Base-by-base conservation (phyloP, 1,140 invertebrate genomes). In the Microplitis demolitor region DNA sequence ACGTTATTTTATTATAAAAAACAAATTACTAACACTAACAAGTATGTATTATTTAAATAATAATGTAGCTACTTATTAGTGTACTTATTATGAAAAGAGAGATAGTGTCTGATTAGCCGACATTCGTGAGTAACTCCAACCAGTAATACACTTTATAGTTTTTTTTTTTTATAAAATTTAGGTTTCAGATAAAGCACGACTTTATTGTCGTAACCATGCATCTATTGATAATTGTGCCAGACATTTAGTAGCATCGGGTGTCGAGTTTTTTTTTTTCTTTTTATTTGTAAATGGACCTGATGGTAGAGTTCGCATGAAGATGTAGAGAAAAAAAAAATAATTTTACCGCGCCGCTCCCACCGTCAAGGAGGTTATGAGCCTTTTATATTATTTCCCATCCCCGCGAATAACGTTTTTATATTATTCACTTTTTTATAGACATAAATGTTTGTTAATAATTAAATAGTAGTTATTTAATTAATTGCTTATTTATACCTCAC, bases 131-230 rank as follows among this genome's bases (percentile, higher is more conserved):
- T 24, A 24, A 24, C 24, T 24, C 24, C 24, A 24, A 24, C 24
- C 2, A 24, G 2, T 24, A 24, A 24, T 24, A 24, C 24, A 14
- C 13, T 39, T n/a, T 11, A 8, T 37, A 50, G 3, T 37, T 37
- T n/a, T 16, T 51, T 51, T 50, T 31, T 63, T 73, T 67, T 76
- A 74, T 61, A 73, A 74, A 71, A 78, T 77, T 80, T 71, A 73
- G 72, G 62, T 24, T 24, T 11, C 9, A n/a, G n/a, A 51, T 51
- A 51, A n/a, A 56, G 53, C 53, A 56, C n/a, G 16, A 56, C 53
- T 24, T 14, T 16, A 51, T n/a, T 51, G 45, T 51, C 50, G 76
- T 71, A 73, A 39, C 51, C 70, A 45, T 45, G 39, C 6, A 6
- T 45, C 6, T 45, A 45, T 45, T 45, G 39, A 45, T 45, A 11